A percentile compares a stretch with the other conserved stretches of the same genome.
Evolutionary conservation across 1,140 invertebrate species (phyloP).

Genomic region (Drosophila kepulauana): DNA sequence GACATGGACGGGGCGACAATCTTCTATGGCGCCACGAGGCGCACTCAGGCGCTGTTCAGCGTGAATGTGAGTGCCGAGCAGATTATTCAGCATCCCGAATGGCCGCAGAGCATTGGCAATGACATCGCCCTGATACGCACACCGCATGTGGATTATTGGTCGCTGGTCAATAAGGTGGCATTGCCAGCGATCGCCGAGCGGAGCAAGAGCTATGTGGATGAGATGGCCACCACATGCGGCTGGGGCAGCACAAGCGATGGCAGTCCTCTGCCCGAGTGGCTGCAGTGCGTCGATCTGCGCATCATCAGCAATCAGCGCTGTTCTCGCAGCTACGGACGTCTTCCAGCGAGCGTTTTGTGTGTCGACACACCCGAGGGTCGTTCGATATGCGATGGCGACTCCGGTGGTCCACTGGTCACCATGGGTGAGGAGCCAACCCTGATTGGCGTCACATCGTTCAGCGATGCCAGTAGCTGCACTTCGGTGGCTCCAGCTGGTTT

Average conservation of each 20-base stretch:
- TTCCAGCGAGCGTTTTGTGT: slow-evolving; percentile 41
- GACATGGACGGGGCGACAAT: slow-evolving; percentile 33
- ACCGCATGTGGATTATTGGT: slow-evolving; percentile 39
- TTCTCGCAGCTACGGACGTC: slow-evolving; percentile 25
- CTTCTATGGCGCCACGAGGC: slow-evolving; percentile 51
- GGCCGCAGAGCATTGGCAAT: slow-evolving; percentile 34
- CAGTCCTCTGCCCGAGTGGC: slow-evolving; percentile 36
- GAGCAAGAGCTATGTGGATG: neutral
- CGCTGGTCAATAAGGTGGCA: slow-evolving; percentile 34
- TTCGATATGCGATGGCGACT: slow-evolving; percentile 50
- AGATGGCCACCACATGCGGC: slow-evolving; percentile 30
- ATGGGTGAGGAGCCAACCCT: slow-evolving; percentile 12
- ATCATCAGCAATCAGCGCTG: slow-evolving; percentile 45
- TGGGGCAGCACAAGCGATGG: slow-evolving; percentile 49
- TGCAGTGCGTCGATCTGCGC: slow-evolving; percentile 40
- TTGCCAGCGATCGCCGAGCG: slow-evolving; percentile 17
- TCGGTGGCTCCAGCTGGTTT: slow-evolving; percentile 84
- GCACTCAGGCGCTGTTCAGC: slow-evolving; percentile 28
- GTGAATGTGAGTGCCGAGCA: slow-evolving; percentile 23
- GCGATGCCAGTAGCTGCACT: slow-evolving; percentile 78
- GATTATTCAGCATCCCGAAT: slow-evolving; percentile 44
- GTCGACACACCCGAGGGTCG: slow-evolving; percentile 28
- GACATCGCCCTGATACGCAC: slow-evolving; percentile 48
- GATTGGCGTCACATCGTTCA: slow-evolving; percentile 85
- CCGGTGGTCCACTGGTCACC: slow-evolving; percentile 45